Base-by-base conservation (phyloP, 2,113 vertebrate genomes). In the Pygoscelis adeliae region DNA sequence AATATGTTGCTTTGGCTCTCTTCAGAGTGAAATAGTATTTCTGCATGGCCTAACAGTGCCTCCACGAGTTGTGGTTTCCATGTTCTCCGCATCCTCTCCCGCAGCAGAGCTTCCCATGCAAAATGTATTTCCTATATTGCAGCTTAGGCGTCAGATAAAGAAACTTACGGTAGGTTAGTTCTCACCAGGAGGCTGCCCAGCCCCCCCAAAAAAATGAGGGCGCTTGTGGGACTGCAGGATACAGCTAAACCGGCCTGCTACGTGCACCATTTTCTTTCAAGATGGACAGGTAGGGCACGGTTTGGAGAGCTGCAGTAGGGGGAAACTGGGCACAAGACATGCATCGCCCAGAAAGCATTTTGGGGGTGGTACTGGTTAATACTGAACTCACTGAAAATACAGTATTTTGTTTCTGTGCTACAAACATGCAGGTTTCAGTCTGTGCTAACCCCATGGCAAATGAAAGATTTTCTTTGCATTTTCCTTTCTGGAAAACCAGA, bases 251-350 rank as follows among this genome's bases (percentile, higher is more conserved):
- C 0, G 3, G n/a, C 30, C 38, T 29, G 17, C 46, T 52, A 6
- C 0, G 0, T 10, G 6, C 34, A 47, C 21, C 5, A 5, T 26
- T 80, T 65, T n/a, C 36, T 69, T 52, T n/a, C 47, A 47, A 36
- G 25, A 46, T 30, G 42, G 19, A n/a, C 8, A 52, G 15, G 29
- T 34, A 46, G 3, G 2, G 40, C 26, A 27, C 0, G 1, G 27
- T 52, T 42, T 52, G 36, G 42, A 26, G 53, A 73, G 19, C 15
- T 55, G 18, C 20, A 32, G 20, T 3, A 16, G 5, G 10, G 34
- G 9, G 11, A 36, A 63, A 26, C 7, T 13, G 15, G 63, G 44
- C 61, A 61, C 36, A 34, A 15, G 76, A 46, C 5, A 10, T 3
- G 5, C 50, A 46, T 30, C 4, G 0, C 11, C 27, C 44, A 88